phyloP scores from a whole-genome alignment of 2,888 invertebrate species.

The Philereme transversata region DNA sequence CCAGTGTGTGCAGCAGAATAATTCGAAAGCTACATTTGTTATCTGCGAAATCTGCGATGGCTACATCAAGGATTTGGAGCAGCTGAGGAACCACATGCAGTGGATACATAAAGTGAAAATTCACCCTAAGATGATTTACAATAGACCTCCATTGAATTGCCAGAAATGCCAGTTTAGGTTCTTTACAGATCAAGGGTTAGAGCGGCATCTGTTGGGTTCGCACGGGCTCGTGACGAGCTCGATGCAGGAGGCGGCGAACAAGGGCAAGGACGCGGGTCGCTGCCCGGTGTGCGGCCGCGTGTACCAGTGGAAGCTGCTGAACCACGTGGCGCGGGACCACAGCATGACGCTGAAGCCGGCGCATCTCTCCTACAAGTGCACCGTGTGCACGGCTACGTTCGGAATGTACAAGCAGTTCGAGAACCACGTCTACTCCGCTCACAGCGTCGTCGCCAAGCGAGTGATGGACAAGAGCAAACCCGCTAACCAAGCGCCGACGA shows the following conservation, averaged over 20 bases:
- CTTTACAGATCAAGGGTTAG: conserved; percentile 98
- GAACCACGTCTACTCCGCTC: conserved; percentile 97
- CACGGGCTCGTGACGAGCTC: conserved; percentile 98
- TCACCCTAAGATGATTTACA: conserved; percentile 98
- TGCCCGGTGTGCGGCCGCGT: conserved; percentile 98
- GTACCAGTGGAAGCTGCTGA: conserved; percentile 91
- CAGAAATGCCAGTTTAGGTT: conserved; percentile 98
- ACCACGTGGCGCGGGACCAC: conserved; percentile 96
- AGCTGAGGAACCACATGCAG: conserved; percentile 97
- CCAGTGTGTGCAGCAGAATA: conserved; percentile 54
- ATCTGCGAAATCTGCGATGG: conserved; percentile 99
- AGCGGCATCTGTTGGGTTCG: conserved; percentile 96
- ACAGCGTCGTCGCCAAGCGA: conserved; percentile 95
- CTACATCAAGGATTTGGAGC: conserved; percentile 97
- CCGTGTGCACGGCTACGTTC: conserved; percentile 97
- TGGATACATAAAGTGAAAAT: conserved; percentile 99
- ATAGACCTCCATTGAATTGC: conserved; percentile 96
- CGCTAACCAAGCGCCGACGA: conserved; percentile 55
- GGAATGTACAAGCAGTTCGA: conserved; percentile 98
- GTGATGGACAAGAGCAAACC: conserved; percentile 89
- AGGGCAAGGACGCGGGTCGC: conserved; percentile 96
- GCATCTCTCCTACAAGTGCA: conserved; percentile 97
- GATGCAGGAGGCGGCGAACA: conserved; percentile 98
- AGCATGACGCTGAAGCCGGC: conserved; percentile 97
- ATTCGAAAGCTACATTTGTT: conserved; percentile 93